Base-by-base conservation (phyloP, 2,888 invertebrate genomes). In the Drosophila anomalipes region DNA sequence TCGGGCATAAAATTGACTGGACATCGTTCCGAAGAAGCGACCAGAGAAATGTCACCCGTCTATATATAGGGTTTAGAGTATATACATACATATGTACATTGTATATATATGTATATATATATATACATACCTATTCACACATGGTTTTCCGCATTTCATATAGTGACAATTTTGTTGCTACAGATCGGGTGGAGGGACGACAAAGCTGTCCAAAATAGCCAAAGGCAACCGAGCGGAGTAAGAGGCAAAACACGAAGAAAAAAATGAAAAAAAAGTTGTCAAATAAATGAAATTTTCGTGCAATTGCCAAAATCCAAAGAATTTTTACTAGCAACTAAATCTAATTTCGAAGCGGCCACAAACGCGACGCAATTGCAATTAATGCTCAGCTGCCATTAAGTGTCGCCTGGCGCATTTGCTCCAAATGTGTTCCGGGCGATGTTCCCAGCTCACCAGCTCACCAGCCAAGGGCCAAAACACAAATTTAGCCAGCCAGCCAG, bases 251-350 rank as follows among this genome's bases (percentile, higher is more conserved):
- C 22, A 35, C n/a, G 62, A 60, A 53, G 58, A 54, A 10, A 44
- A 30, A 19, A 19, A 12, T 32, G 10, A 14, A 19, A 54, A 64
- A 19, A 51, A 39, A 28, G 41, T 14, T 77, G 74, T 82, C 74
- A 79, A 82, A 82, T 90, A 86, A 90, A 87, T 89, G 82, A 84
- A 90, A 81, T 81, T 84, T 90, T 84, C 82, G 79, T 89, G 91
- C 91, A 90, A 82, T 91, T 90, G 89, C 86, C 89, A 91, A 86
- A 89, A 86, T 89, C 86, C 86, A 90, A 90, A 86, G 83, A 86
- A 86, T 88, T 90, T 79, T 69, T 81, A 89, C 84, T 62, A 70
- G 63, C 82, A 66, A 78, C 78, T 78, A 82, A 82, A 70, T 80
- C 77, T 89, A 82, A 80, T 77, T 77, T 79, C 71, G 80, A 89